phyloP scores from a whole-genome alignment of 2,113 vertebrate species.

The Cochlearius cochlearius region DNA sequence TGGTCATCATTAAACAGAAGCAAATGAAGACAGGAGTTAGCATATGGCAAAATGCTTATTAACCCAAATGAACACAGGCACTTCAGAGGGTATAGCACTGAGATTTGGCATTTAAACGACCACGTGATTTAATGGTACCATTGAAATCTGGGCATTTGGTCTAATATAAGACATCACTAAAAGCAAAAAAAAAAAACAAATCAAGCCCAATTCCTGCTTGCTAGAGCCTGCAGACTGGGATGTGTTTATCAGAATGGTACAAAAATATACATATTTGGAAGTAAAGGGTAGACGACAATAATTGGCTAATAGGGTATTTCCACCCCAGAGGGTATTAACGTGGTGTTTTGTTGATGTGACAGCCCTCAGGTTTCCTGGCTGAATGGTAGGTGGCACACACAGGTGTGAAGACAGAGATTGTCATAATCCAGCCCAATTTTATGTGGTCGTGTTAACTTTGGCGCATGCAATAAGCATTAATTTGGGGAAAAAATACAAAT shows the following conservation, averaged over 20 bases:
- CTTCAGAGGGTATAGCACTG: neutral
- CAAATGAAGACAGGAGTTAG: conserved; percentile 45
- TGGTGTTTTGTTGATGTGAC: conserved; percentile 15
- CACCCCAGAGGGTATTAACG: conserved; percentile 52
- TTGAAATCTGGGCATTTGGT: neutral
- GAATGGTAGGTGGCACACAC: conserved; percentile 53
- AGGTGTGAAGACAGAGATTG: conserved; percentile 45
- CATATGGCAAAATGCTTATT: neutral
- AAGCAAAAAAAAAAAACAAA: neutral
- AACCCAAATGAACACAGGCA: neutral
- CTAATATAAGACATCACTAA: neutral
- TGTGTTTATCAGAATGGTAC: neutral
- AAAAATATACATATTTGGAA: neutral
- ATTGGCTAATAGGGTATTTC: conserved; percentile 38
- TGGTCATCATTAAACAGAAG: conserved; percentile 69
- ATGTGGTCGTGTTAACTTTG: neutral
- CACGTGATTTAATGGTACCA: neutral
- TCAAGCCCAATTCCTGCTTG: neutral
- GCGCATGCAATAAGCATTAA: neutral
- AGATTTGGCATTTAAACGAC: neutral
- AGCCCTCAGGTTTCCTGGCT: conserved; percentile 14
- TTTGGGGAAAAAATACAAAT: neutral
- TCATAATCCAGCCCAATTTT: conserved; percentile 31
- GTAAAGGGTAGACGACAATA: neutral
- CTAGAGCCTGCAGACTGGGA: neutral